phyloP scores from a whole-genome alignment of 2,797 vertebrate species.

The Onychomys arenicola region DNA sequence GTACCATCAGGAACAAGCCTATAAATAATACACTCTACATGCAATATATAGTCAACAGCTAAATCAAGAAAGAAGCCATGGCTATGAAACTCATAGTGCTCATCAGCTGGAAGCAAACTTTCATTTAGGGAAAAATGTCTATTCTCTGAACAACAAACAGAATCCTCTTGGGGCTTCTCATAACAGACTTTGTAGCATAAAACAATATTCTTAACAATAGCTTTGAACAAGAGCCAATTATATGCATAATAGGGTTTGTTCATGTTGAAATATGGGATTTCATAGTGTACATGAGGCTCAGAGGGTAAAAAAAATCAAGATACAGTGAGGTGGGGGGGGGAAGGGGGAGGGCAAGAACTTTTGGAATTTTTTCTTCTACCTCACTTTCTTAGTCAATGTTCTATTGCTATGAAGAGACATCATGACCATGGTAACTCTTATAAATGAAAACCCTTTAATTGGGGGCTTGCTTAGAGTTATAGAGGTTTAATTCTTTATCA shows the following conservation, averaged over 20 bases:
- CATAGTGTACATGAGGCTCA: background rate
- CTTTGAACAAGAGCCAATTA: background rate
- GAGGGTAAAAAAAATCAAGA: background rate
- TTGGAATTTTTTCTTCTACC: background rate
- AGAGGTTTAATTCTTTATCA: background rate
- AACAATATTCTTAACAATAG: background rate
- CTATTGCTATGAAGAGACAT: background rate
- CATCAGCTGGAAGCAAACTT: background rate
- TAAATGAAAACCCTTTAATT: background rate
- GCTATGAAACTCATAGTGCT: background rate
- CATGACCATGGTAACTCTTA: background rate
- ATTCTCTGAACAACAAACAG: background rate
- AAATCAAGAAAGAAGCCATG: constrained; percentile 19
- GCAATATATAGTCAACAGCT: background rate
- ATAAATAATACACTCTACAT: background rate
- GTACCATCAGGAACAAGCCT: background rate
- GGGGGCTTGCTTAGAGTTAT: background rate
- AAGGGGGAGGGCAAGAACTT: fast-evolving
- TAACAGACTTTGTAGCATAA: background rate
- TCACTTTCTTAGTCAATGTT: background rate
- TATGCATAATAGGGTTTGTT: background rate
- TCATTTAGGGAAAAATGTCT: constrained; percentile 8
- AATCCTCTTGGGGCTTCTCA: constrained; percentile 11
- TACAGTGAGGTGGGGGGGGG: fast-evolving
- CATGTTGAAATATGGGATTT: background rate